Evolutionary conservation across 2,888 invertebrate genomes (phyloP).

Genomic region (Nemapogon koenigi): DNA sequence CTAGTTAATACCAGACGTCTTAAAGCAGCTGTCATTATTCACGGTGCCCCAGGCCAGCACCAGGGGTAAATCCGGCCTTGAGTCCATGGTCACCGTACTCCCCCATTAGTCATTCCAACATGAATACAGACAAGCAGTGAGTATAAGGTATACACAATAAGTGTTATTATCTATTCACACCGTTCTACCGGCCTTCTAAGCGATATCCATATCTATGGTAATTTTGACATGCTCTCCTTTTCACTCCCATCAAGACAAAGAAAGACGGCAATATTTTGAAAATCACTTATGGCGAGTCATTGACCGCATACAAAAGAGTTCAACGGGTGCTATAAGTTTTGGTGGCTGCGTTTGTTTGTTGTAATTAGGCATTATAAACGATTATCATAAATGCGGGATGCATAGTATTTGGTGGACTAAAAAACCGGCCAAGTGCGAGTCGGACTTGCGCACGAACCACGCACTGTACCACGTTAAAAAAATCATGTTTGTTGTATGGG

Average conservation of each 20-base stretch:
- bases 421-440: too few relatives aligned
- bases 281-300: constrained; percentile 7
- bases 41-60: background rate
- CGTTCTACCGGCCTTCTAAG: too few relatives aligned
- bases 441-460: too few relatives aligned
- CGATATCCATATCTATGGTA: constrained; percentile 8
- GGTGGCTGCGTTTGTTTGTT: too few relatives aligned
- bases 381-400: too few relatives aligned
- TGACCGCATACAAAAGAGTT: constrained; percentile 14
- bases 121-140: constrained; percentile 4
- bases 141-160: constrained; percentile 6
- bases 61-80: too few relatives aligned
- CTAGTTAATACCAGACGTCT: too few relatives aligned
- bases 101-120: constrained; percentile 7
- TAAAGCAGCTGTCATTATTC: too few relatives aligned
- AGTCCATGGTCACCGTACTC: constrained; percentile 4
- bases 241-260: background rate
- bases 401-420: too few relatives aligned
- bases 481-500: too few relatives aligned
- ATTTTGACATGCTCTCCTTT: constrained; percentile 3
- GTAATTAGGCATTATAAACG: too few relatives aligned
- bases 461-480: too few relatives aligned
- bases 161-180: constrained; percentile 10
- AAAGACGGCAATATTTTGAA: constrained; percentile 3
- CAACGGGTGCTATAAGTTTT: constrained; percentile 10